A percentile compares a stretch with the other conserved stretches of the same genome.
Evolutionary conservation across 2,797 vertebrate species (phyloP).

Genomic region (Pseudotriccus pelzelni): DNA sequence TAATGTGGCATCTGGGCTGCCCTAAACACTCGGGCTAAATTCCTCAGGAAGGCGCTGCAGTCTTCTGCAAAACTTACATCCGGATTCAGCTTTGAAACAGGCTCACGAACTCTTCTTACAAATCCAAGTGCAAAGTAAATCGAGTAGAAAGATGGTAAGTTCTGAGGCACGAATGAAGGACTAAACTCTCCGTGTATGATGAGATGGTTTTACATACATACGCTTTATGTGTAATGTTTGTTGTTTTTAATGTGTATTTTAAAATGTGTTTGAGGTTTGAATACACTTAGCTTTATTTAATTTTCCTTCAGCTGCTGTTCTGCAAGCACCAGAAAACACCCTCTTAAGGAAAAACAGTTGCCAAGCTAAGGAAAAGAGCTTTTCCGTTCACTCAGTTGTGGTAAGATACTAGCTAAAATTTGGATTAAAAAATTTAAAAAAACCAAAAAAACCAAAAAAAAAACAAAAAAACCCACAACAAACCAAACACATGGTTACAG

Average conservation of each 20-base stretch:
- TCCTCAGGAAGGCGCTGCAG: not conserved
- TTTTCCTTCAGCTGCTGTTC: not conserved
- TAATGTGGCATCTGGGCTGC: not conserved
- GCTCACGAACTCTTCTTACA: not conserved
- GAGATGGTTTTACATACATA: not conserved
- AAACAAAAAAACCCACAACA: too few species aligned
- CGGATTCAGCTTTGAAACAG: fast-evolving
- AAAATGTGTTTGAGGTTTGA: not conserved
- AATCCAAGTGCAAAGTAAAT: not conserved
- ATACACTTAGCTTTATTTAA: not conserved
- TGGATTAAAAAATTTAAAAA: fast-evolving
- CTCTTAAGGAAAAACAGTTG: not conserved
- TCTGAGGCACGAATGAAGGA: not conserved
- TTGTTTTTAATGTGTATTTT: not conserved
- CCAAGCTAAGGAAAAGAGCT: not conserved
- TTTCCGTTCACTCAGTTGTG: not conserved
- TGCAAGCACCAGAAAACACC: not conserved
- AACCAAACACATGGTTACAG: not conserved
- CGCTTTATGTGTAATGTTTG: not conserved
- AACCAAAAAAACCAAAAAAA: too few species aligned
- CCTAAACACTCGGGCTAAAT: not conserved
- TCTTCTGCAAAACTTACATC: not conserved
- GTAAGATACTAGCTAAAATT: not conserved
- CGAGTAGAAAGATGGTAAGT: not conserved
- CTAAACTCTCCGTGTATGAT: not conserved